phyloP scores from a whole-genome alignment of 2,113 vertebrate species.

The Notothenia coriiceps region DNA sequence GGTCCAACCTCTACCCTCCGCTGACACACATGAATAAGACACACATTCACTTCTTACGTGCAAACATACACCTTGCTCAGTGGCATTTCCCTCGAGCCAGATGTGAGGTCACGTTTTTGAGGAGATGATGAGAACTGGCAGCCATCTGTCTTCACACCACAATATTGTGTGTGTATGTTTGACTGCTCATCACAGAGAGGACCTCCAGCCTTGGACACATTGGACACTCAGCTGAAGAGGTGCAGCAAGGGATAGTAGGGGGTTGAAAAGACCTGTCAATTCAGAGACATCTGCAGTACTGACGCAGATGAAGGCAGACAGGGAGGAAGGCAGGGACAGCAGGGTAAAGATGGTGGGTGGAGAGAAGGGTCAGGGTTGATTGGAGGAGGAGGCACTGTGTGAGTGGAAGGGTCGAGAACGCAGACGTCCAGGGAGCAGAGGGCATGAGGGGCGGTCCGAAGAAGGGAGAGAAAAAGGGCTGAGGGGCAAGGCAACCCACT shows the following conservation, averaged over 20 bases:
- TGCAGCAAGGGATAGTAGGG: neutral
- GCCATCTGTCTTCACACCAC: conserved; percentile 79
- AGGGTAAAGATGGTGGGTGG: conserved; percentile 37
- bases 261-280: conserved; percentile 38
- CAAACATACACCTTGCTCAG: conserved; percentile 37
- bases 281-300: conserved; percentile 33
- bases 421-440: conserved; percentile 32
- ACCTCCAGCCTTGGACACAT: conserved; percentile 37
- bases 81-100: conserved; percentile 62
- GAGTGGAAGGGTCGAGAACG: conserved; percentile 4
- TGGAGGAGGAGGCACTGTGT: neutral
- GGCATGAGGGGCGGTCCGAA: conserved; percentile 17
- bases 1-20: conserved; percentile 42
- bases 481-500: conserved; percentile 41
- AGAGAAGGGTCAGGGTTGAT: neutral
- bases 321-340: conserved; percentile 11
- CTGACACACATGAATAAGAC: neutral
- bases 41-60: neutral
- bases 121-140: conserved; percentile 79
- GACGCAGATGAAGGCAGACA: conserved; percentile 40
- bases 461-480: conserved; percentile 12
- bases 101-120: conserved; percentile 76
- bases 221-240: conserved; percentile 24
- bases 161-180: conserved; percentile 66
- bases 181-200: conserved; percentile 32